Base-by-base conservation (phyloP, 2,888 invertebrate species). In the Ligdia adustata region DNA sequence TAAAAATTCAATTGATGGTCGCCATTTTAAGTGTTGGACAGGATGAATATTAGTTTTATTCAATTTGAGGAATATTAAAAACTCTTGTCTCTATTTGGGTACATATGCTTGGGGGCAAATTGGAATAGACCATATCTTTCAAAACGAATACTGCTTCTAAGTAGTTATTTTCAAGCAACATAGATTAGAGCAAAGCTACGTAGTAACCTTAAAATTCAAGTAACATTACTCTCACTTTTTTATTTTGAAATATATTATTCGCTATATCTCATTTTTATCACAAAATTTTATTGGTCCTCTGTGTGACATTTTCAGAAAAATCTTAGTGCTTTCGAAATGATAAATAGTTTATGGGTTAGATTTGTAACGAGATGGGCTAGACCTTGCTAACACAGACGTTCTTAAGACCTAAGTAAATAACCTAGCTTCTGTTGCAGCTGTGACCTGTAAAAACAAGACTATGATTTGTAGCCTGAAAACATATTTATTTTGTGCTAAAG, bases 321-420 rank as follows among this genome's bases (percentile, higher is more conserved):
- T 18, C 44, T 18, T 15, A 35, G 22, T 22, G 16, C 26, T 33
- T 12, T 39, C n/a, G 20, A 7, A 18, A 37, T 33, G 38, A 45
- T 39, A 16, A 22, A 39, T 45, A 46, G 20, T 29, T 45, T 39
- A 39, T 33, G 20, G 27, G 28, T 28, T 33, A 39, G 12, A 28
- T 34, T 9, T 15, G 20, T 32, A 24, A 37, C 9, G 7, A 13
- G 27, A 4, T 33, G 12, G 11, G 9, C 12, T 33, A 39, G 27
- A 32, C 35, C 29, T 20, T 14, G 34, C 18, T 18, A 18, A 6
- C 6, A 6, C 18, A 18, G 18, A 18, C 18, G 24, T 4, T 24
- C 34, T 33, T 20, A 11, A 13, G 43, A 12, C 28, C 43, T 35
- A 35, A 29, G 22, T 31, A 37, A 35, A 44, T 24, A 44, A 11